Conservation (phyloP, 92 coral and sea anemone species). For the Desmophyllum pertusum region DNA sequence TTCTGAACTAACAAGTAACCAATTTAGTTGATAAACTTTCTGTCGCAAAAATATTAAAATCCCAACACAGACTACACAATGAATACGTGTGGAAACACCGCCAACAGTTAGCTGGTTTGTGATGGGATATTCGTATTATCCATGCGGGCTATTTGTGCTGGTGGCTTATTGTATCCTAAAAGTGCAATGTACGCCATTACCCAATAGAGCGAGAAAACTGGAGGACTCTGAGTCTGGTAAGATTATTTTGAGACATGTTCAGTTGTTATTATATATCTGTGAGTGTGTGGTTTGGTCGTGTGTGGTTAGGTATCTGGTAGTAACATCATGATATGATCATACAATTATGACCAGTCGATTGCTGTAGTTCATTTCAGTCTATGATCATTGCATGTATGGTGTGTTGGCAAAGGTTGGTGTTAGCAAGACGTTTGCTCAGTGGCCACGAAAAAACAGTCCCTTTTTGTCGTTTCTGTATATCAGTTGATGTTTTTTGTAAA, state of each 20-base stretch:
- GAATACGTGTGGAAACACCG: neutral
- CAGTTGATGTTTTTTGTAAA: too few relatives aligned
- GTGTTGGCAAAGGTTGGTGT: too few relatives aligned
- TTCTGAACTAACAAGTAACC: neutral
- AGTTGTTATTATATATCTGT: neutral
- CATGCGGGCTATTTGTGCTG: neutral
- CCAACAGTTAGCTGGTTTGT: neutral
- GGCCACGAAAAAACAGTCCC: too few relatives aligned
- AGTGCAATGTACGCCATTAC: constrained; percentile 2
- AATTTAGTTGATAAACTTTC: neutral
- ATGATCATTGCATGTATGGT: too few relatives aligned
- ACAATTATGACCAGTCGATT: neutral
- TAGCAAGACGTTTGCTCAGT: too few relatives aligned
- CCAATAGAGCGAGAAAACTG: constrained; percentile 13
- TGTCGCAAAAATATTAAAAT: neutral
- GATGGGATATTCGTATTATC: neutral
- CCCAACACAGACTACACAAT: neutral
- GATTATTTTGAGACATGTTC: neutral
- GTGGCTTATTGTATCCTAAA: neutral
- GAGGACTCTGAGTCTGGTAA: constrained; percentile 27
- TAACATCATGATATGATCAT: neutral
- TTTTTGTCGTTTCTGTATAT: too few relatives aligned
- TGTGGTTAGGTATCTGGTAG: neutral
- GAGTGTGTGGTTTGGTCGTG: neutral
- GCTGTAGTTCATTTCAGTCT: neutral